Evolutionary conservation across 1,140 invertebrate species (phyloP).

Genomic region (Psilanteris sp.): DNA sequence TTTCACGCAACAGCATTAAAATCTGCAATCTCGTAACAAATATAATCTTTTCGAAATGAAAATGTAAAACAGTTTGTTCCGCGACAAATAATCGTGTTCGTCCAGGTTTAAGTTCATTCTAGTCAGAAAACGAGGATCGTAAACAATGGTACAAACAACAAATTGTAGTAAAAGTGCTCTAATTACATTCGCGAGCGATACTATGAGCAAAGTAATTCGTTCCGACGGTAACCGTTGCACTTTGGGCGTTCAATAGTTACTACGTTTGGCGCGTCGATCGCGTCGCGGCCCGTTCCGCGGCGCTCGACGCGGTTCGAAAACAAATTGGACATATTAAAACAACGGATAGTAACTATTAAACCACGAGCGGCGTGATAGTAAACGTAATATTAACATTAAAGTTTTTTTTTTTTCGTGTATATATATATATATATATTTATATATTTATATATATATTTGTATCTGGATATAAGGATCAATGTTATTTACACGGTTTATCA

Average conservation of each 20-base stretch:
- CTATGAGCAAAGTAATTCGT: constrained; percentile 61
- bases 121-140: constrained; percentile 37
- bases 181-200: constrained; percentile 55
- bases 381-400: too few species aligned
- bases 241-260: constrained; percentile 47
- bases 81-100: not conserved
- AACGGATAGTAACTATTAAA: constrained; percentile 47
- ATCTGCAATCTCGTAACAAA: constrained; percentile 52
- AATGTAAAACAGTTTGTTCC: constrained; percentile 27
- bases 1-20: constrained; percentile 43
- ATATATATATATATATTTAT: constrained; percentile 19
- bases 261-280: too few species aligned
- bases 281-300: too few species aligned
- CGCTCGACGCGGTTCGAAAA: too few species aligned
- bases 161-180: constrained; percentile 55
- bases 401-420: too few species aligned
- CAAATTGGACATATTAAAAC: constrained; percentile 27
- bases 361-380: too few species aligned
- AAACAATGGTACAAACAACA: constrained; percentile 56
- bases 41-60: constrained; percentile 14
- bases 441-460: constrained; percentile 33
- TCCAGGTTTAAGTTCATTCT: constrained; percentile 12
- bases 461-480: constrained; percentile 37
- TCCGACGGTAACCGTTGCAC: constrained; percentile 33
- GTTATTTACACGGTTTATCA: constrained; percentile 47